These are phyloP conservation scores for Sciurus niger DNA, from an alignment of 2,113 vertebrate genomes.

Conservation along the genomic window DNA sequence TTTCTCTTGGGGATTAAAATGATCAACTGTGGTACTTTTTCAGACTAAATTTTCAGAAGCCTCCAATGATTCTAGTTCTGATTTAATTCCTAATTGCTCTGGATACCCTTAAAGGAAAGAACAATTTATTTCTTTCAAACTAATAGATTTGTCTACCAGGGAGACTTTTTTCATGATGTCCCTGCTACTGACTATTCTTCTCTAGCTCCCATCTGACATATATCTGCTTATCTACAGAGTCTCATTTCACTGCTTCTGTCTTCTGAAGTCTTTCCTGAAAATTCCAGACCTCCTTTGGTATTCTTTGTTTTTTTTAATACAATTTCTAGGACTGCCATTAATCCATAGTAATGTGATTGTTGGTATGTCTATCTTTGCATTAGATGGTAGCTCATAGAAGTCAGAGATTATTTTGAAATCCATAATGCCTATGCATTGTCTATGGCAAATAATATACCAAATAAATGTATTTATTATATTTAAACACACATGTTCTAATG, in stretches of 20 bases:
- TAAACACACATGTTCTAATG: background rate
- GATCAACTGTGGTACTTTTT: background rate
- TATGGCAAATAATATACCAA: slow-evolving; percentile 4
- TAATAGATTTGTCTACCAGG: background rate
- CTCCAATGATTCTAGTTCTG: background rate
- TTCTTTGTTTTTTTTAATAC: background rate
- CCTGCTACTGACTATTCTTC: background rate
- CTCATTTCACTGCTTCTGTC: background rate
- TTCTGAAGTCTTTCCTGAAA: background rate
- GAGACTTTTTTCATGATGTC: background rate
- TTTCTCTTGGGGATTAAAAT: slow-evolving; percentile 54
- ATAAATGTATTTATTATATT: background rate
- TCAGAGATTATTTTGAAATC: slow-evolving; percentile 5
- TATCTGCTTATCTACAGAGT: background rate
- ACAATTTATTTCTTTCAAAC: slow-evolving; percentile 66
- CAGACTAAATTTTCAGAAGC: slow-evolving; percentile 42
- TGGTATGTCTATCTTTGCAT: background rate
- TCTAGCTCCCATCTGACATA: background rate
- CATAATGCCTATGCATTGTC: background rate
- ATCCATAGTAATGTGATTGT: too few relatives aligned
- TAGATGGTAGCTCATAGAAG: background rate
- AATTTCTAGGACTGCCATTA: background rate
- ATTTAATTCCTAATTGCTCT: slow-evolving; percentile 52
- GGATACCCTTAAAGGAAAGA: slow-evolving; percentile 33
- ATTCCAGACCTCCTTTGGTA: background rate